Conservation (phyloP, 1,140 invertebrate genomes). For the Conus betulinus region DNA sequence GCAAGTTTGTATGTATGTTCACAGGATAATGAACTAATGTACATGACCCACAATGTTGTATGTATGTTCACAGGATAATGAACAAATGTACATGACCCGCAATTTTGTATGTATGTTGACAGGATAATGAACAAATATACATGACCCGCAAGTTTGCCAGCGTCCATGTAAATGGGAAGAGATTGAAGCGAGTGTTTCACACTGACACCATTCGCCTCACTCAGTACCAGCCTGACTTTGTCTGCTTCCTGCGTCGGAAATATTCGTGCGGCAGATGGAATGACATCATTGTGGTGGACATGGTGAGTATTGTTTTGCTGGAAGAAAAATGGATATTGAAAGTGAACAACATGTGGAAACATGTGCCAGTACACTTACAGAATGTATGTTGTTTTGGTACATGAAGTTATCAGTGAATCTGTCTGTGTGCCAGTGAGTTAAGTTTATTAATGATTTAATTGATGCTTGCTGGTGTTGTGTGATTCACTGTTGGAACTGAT, state of each 20-base stretch:
- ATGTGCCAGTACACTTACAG: too few species aligned
- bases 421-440: too few species aligned
- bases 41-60: slow-evolving; percentile 38
- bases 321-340: too few species aligned
- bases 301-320: slow-evolving; percentile 35
- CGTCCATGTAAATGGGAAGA: slow-evolving; percentile 39
- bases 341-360: too few species aligned
- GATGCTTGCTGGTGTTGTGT: too few species aligned
- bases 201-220: slow-evolving; percentile 35
- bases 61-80: neutral
- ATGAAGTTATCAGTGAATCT: too few species aligned
- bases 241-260: slow-evolving; percentile 36
- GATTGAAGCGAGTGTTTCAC: slow-evolving; percentile 46
- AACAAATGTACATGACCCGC: slow-evolving; percentile 48
- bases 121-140: slow-evolving; percentile 43
- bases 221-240: slow-evolving; percentile 51
- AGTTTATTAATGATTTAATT: too few species aligned
- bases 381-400: too few species aligned
- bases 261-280: slow-evolving; percentile 25
- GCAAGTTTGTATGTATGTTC: slow-evolving; percentile 22
- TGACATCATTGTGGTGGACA: slow-evolving; percentile 56
- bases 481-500: too few species aligned
- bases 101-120: slow-evolving; percentile 11
- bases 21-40: slow-evolving; percentile 41
- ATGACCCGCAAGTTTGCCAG: slow-evolving; percentile 53